These are phyloP conservation scores for Liposcelis brunnea DNA, from an alignment of 2,888 invertebrate species.

Conservation along the genomic window DNA sequence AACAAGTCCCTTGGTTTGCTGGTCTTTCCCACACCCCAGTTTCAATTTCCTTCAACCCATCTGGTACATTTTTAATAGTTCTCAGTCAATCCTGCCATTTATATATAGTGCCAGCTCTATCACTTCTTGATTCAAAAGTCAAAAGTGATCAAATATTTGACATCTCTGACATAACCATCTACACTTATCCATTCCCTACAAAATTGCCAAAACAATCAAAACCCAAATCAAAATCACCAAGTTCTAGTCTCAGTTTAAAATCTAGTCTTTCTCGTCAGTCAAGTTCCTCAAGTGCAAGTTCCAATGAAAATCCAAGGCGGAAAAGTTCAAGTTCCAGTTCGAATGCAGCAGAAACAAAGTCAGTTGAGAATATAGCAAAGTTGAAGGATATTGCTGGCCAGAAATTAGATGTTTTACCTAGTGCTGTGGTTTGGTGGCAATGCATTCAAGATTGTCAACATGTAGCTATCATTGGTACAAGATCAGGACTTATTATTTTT, in stretches of 20 bases:
- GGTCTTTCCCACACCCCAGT: slow-evolving; percentile 19
- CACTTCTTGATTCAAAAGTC: slow-evolving; percentile 30
- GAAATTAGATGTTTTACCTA: slow-evolving; percentile 12
- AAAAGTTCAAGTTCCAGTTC: background rate
- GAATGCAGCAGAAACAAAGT: background rate
- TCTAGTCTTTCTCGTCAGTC: too few species aligned
- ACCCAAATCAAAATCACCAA: slow-evolving; percentile 22
- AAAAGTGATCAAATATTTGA: slow-evolving; percentile 34
- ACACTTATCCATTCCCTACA: background rate
- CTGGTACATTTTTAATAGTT: background rate
- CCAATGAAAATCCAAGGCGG: too few species aligned
- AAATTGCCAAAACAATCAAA: slow-evolving; percentile 10
- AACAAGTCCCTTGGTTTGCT: slow-evolving; percentile 20
- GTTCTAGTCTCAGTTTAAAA: too few species aligned
- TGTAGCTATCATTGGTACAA: slow-evolving; percentile 27
- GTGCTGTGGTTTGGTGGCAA: slow-evolving; percentile 27
- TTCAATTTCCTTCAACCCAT: slow-evolving; percentile 14
- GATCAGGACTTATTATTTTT: slow-evolving; percentile 41
- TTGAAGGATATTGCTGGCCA: background rate
- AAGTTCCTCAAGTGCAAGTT: too few species aligned
- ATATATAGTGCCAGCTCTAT: slow-evolving; percentile 32
- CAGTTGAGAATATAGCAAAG: background rate
- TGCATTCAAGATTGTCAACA: slow-evolving; percentile 22
- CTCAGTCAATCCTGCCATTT: slow-evolving; percentile 21
- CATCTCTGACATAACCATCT: slow-evolving; percentile 30